These are phyloP conservation scores for Calidris pugnax DNA, from an alignment of 2,113 vertebrate genomes.

Conservation along the genomic window DNA sequence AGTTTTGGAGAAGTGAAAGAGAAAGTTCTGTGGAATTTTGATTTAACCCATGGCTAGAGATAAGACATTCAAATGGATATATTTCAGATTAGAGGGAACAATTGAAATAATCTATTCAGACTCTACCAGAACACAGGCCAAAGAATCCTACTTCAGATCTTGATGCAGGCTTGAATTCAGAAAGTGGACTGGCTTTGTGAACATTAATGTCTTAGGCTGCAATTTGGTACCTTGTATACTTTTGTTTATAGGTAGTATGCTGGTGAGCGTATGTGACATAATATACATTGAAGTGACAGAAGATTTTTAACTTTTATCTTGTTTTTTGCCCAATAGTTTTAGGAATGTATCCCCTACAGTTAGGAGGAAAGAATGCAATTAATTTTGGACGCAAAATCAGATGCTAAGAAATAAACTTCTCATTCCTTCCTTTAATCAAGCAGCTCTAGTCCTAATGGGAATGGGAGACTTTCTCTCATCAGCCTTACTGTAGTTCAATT, in stretches of 20 bases:
- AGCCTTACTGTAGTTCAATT: background rate
- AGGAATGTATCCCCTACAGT: background rate
- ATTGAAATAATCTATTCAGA: background rate
- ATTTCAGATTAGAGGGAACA: background rate
- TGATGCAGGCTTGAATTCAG: background rate
- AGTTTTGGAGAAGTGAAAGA: background rate
- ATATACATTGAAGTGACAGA: background rate
- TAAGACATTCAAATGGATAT: background rate
- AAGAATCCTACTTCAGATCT: background rate
- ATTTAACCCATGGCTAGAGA: background rate
- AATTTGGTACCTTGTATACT: background rate
- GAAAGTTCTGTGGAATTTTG: background rate
- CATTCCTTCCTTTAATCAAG: background rate
- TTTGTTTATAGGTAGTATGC: background rate
- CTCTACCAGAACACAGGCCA: background rate
- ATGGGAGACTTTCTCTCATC: background rate
- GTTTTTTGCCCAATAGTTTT: background rate
- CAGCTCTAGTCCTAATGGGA: background rate
- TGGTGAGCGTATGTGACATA: background rate
- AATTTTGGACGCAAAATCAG: background rate
- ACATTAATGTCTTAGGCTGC: background rate
- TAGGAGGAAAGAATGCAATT: background rate
- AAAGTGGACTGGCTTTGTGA: background rate
- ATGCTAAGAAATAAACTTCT: background rate
- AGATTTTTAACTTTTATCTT: background rate